Percentiles rank a stretch among this genome's conserved stretches.
Evolutionary conservation across 1,140 invertebrate species (phyloP).

Genomic region (Cheumatopsyche charites): DNA sequence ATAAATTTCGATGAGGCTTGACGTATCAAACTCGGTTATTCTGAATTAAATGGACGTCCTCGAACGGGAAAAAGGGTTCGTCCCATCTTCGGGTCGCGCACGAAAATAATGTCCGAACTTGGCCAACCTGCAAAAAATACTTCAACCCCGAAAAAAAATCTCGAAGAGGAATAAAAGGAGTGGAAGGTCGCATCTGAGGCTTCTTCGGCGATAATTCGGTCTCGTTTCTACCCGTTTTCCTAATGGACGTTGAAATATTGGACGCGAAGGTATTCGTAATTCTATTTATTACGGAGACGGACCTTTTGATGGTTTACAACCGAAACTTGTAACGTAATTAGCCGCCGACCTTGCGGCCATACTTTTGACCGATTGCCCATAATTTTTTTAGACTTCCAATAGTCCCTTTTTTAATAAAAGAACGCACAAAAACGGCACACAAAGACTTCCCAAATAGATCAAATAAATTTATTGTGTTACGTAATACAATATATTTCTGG

Average conservation of each 20-base stretch:
- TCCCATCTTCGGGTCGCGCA: neutral
- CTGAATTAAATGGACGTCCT: neutral
- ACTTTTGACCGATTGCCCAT: slow-evolving; percentile 14
- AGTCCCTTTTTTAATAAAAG: neutral
- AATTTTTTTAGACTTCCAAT: slow-evolving; percentile 5
- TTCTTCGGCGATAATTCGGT: neutral
- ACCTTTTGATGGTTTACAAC: slow-evolving; percentile 26
- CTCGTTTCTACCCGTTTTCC: slow-evolving; percentile 15
- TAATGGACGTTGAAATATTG: slow-evolving; percentile 25
- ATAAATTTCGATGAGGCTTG: neutral
- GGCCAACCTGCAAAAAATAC: neutral
- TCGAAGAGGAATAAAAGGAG: neutral
- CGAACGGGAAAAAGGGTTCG: neutral
- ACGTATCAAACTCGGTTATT: neutral
- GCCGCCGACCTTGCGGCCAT: neutral
- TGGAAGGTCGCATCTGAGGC: slow-evolving; percentile 4
- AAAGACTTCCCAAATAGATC: too few relatives aligned
- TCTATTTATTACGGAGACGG: slow-evolving; percentile 24
- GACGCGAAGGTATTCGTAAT: slow-evolving; percentile 23
- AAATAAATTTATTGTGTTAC: too few relatives aligned
- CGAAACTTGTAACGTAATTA: slow-evolving; percentile 16
- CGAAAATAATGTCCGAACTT: slow-evolving; percentile 4
- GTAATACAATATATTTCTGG: too few relatives aligned
- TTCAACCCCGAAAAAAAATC: neutral
- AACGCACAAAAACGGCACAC: neutral